phyloP scores from a whole-genome alignment of 1,140 invertebrate species.

The Diprion similis region DNA sequence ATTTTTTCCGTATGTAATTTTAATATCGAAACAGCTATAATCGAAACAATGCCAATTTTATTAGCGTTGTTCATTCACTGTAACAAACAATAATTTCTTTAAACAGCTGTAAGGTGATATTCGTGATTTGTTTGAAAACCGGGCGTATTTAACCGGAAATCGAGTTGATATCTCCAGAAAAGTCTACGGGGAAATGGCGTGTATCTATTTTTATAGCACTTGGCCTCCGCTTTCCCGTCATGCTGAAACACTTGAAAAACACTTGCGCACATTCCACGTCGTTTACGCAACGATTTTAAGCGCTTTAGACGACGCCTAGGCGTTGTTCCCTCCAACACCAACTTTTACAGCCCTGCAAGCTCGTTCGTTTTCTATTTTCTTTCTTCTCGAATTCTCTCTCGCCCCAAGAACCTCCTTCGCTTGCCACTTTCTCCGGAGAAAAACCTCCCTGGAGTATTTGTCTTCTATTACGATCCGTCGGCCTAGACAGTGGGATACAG shows the following conservation, averaged over 20 bases:
- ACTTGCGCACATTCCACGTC: conserved; percentile 59
- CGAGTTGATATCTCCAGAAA: not conserved
- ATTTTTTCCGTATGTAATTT: too few species aligned
- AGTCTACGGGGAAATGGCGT: not conserved
- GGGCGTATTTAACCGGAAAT: too few species aligned
- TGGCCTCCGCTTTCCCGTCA: conserved; percentile 55
- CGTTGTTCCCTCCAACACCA: not conserved
- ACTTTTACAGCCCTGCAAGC: not conserved
- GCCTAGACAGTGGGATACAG: not conserved
- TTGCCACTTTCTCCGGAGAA: not conserved
- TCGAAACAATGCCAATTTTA: too few species aligned
- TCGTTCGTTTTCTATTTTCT: conserved; percentile 5
- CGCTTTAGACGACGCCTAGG: not conserved
- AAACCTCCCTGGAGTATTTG: not conserved
- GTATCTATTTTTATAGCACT: conserved; percentile 61
- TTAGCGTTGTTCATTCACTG: not conserved
- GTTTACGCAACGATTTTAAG: conserved; percentile 49
- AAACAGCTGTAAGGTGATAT: not conserved
- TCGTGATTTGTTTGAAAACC: not conserved
- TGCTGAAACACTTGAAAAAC: conserved; percentile 62
- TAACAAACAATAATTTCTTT: not conserved
- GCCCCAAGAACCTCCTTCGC: not conserved
- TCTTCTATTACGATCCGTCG: not conserved
- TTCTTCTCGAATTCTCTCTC: not conserved
- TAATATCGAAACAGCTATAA: too few species aligned